A percentile compares a stretch with the other conserved stretches of the same genome.
Conservation (phyloP, 1,140 invertebrate genomes). For the Eriosoma lanigerum region DNA sequence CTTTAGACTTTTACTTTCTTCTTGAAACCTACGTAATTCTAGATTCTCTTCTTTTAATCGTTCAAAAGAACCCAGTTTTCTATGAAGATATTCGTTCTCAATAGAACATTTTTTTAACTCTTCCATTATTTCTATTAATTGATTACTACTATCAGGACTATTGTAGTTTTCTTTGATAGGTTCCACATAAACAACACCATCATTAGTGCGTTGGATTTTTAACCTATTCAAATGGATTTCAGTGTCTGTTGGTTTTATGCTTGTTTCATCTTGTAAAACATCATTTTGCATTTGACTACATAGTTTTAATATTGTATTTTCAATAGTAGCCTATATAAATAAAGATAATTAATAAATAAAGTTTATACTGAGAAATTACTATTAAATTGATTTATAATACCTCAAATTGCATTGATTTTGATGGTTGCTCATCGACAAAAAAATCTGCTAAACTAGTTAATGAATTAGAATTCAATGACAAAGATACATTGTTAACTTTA, state of each 20-base stretch:
- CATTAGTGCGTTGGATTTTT: constrained; percentile 66
- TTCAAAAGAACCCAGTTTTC: constrained; percentile 65
- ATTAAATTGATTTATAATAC: neutral
- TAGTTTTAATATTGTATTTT: constrained; percentile 23
- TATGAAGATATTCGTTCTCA: constrained; percentile 68
- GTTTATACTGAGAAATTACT: neutral
- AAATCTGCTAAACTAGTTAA: constrained; percentile 77
- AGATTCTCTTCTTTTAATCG: constrained; percentile 67
- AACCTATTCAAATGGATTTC: constrained; percentile 61
- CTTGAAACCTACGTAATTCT: constrained; percentile 63
- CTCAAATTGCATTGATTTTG: constrained; percentile 33
- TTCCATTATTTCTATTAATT: constrained; percentile 8
- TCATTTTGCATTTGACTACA: constrained; percentile 10
- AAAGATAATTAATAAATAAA: neutral
- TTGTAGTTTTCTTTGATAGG: constrained; percentile 57
- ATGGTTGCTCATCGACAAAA: constrained; percentile 45
- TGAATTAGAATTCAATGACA: constrained; percentile 78
- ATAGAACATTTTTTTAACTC: constrained; percentile 53
- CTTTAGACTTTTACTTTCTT: constrained; percentile 66
- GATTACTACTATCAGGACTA: constrained; percentile 8
- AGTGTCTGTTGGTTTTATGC: constrained; percentile 26
- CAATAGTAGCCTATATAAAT: constrained; percentile 32
- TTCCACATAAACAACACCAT: constrained; percentile 74
- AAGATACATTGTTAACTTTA: constrained; percentile 67
- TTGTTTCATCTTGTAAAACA: constrained; percentile 2